Evolutionary conservation across 1,140 invertebrate genomes (phyloP), one percentile per base, ranked within the genome.

Genomic region (Plectrocnemia conspersa): DNA sequence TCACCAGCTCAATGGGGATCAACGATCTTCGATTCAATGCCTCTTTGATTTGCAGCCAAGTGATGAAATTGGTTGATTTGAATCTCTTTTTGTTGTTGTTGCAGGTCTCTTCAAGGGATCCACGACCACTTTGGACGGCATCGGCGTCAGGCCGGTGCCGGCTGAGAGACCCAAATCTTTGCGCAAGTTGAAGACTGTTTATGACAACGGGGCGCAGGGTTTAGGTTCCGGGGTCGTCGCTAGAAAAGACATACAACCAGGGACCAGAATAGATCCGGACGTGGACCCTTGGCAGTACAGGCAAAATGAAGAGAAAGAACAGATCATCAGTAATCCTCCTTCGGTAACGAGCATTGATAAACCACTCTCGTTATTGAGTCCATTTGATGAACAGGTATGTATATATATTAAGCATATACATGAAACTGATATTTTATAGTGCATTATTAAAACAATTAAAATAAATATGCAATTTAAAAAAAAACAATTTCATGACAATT

Each of bases 351-450:
- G 71, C 23, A 66, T 66, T 13, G 78, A 80, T 52, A 84, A 85
- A 64, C 80, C 79, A 3, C 73, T 86, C 44, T 85, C 84, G 11
- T 82, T 88, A 46, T 80, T 93, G 57, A 91, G 88, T 65, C 89
- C 90, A 0, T 91, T 94, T 69, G 91, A 94, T 75, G 90, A 94
- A 65, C 82, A 82, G 68, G 74, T 76, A 63, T n/a, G n/a, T n/a
- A n/a, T n/a, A n/a, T n/a, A n/a, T n/a, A n/a, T 63, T 25, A 44
- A 21, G 13, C 27, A 29, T 13, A 29, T 29, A n/a, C n/a, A n/a
- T n/a, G n/a, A n/a, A n/a, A n/a, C n/a, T n/a, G n/a, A n/a, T n/a
- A n/a, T n/a, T n/a, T n/a, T n/a, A n/a, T n/a, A n/a, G n/a, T n/a
- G n/a, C n/a, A n/a, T n/a, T n/a, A n/a, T n/a, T n/a, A n/a, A n/a